phyloP scores from a whole-genome alignment of 2,888 invertebrate species.

The Ferrisia virgata region DNA sequence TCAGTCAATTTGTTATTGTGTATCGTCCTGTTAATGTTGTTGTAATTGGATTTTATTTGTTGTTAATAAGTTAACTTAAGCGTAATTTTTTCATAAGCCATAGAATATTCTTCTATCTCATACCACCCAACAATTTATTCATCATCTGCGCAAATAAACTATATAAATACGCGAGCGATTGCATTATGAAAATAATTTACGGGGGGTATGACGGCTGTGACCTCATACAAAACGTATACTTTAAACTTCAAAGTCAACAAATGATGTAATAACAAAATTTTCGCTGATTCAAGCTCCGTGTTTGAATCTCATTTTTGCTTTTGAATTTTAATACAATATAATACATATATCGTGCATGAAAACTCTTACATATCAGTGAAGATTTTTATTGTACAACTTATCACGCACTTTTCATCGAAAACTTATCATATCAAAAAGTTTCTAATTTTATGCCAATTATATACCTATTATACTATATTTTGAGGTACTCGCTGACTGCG shows the following conservation, averaged over 20 bases:
- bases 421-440: background rate
- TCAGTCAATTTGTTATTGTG: conserved; percentile 28
- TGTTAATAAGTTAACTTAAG: background rate
- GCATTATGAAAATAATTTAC: background rate
- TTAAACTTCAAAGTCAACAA: background rate
- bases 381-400: background rate
- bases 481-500: background rate
- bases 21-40: conserved; percentile 20
- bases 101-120: background rate
- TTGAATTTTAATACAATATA: background rate
- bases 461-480: background rate
- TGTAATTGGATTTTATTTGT: conserved; percentile 19
- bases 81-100: background rate
- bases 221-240: background rate
- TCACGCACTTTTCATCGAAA: background rate
- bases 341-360: background rate
- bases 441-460: conserved; percentile 20
- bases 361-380: background rate
- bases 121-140: conserved; percentile 5
- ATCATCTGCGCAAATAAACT: background rate
- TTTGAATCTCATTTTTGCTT: background rate
- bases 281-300: background rate
- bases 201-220: conserved; percentile 4
- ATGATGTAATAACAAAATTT: too few species aligned
- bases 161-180: background rate